Base-by-base conservation (phyloP, 2,797 vertebrate species). In the Xerus rutilus region DNA sequence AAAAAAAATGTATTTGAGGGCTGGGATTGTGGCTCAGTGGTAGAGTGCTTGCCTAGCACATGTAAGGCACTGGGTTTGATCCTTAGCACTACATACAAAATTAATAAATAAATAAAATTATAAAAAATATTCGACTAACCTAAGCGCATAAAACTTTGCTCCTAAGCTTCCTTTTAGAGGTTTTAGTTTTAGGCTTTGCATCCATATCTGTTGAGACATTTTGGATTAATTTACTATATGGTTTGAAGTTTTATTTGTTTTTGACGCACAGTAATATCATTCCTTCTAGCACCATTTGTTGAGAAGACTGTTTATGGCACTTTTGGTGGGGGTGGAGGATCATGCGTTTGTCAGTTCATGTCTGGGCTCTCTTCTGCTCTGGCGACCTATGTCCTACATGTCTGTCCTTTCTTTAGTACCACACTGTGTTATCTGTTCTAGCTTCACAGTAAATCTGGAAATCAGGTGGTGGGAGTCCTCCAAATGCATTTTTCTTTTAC, bases 91-190 rank as follows among this genome's bases (percentile, higher is more conserved):
- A 39, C 39, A 39, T 39, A 39, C 39, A 39, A 39, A 39, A 39
- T 39, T 39, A 39, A 39, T 39, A 39, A 39, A 39, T 39, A 39
- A 39, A 39, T 39, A 39, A 39, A 39, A 3, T 39, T 39, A 39
- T 39, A 39, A 39, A 39, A 20, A 35, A 9, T 90, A 9, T 90
- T 77, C 47, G 30, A 43, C 78, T 78, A 82, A 82, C 7, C 6
- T 76, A 86, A 94, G 20, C 32, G 49, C 74, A 70, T 43, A 70
- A 86, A 92, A 85, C 43, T 7, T 64, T 77, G 86, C 54, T 94
- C 35, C n/a, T 94, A 0, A 39, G n/a, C 86, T 81, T 96, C 64
- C 43, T 67, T 57, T 52, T 77, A 67, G 39, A 74, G 67, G 25
- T 85, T 62, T 49, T 64, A 90, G 52, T 76, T 90, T 62, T 62